Evolutionary conservation across 2,113 vertebrate species (phyloP).

Genomic region (Phoenicopterus ruber): DNA sequence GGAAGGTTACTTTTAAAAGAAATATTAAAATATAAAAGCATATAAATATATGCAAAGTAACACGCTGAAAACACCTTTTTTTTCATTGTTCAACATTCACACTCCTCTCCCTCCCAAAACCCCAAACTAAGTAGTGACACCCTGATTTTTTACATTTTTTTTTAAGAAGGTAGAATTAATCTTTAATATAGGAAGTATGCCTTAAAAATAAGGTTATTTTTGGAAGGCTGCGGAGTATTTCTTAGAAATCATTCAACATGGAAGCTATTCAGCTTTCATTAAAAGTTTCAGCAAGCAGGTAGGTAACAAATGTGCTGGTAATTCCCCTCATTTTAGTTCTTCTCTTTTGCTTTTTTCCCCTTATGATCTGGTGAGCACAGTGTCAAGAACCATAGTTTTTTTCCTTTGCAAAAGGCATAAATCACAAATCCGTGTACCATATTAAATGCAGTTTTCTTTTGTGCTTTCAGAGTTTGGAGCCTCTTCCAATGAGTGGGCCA

Average conservation of each 20-base stretch:
- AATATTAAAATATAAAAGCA: background rate
- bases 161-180: background rate
- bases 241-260: background rate
- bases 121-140: background rate
- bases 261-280: background rate
- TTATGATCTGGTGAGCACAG: background rate
- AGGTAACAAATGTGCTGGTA: background rate
- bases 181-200: background rate
- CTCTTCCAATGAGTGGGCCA: constrained; percentile 84
- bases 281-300: background rate
- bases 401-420: background rate
- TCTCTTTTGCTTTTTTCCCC: background rate
- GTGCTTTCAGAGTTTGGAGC: constrained; percentile 85
- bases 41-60: background rate
- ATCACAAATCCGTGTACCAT: accelerated
- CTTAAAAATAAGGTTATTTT: background rate
- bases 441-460: background rate
- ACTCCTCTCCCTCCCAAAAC: background rate
- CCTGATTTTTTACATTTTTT: background rate
- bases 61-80: background rate
- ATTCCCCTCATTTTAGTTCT: background rate
- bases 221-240: background rate
- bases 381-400: background rate
- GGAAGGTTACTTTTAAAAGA: background rate
- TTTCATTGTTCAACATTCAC: background rate